Evolutionary conservation across 2,888 invertebrate species (phyloP).

Genomic region (Agonopterix alstromeriana): DNA sequence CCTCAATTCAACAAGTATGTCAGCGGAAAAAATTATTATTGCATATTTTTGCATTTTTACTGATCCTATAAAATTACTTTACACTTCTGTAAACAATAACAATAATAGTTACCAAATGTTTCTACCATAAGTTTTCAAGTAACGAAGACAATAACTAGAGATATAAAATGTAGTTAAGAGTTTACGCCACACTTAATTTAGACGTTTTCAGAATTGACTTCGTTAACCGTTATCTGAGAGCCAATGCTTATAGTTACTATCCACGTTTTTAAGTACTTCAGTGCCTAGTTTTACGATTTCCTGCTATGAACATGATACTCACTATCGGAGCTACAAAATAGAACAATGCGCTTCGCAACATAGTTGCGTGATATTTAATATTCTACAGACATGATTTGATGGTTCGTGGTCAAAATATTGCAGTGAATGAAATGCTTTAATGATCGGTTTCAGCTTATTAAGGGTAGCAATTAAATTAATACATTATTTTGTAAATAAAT

Average conservation of each 20-base stretch:
- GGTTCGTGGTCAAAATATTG: not conserved
- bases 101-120: too few species aligned
- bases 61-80: too few species aligned
- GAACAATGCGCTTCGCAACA: constrained; percentile 26
- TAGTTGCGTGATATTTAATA: constrained; percentile 22
- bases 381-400: constrained; percentile 1
- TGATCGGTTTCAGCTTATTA: not conserved
- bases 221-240: constrained; percentile 15
- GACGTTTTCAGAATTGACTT: constrained; percentile 13
- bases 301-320: constrained; percentile 28
- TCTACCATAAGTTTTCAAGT: not conserved
- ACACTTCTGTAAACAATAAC: too few species aligned
- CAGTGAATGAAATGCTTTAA: not conserved
- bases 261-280: constrained; percentile 17
- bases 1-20: too few species aligned
- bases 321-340: constrained; percentile 24
- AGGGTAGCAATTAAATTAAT: not conserved
- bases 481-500: not conserved
- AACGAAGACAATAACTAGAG: constrained; percentile 1
- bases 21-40: too few species aligned
- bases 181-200: constrained; percentile 9
- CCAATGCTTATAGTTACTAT: constrained; percentile 23
- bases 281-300: constrained; percentile 42
- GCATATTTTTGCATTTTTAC: too few species aligned
- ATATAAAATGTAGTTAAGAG: not conserved